Percentiles rank a stretch among this genome's conserved stretches.
Evolutionary conservation across 2,113 vertebrate species (phyloP).

Genomic region (Prionailurus bengalensis): DNA sequence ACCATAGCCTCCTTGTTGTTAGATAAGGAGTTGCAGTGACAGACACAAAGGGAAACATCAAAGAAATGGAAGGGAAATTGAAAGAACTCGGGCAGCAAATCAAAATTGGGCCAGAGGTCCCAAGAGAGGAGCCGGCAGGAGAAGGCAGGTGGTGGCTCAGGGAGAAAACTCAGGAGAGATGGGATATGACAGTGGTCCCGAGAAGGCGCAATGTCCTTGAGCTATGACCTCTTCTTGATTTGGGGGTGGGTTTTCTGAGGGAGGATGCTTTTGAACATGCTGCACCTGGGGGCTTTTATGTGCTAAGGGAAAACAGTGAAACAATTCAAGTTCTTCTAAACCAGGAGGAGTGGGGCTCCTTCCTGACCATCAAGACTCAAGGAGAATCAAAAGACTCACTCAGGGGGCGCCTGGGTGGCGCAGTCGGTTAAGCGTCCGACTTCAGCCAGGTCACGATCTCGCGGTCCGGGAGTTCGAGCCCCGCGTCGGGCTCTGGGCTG

Average conservation of each 20-base stretch:
- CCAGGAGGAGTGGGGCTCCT: neutral
- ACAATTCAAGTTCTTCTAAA: neutral
- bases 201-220: neutral
- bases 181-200: fast-evolving
- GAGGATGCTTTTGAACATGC: neutral
- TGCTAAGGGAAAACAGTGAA: neutral
- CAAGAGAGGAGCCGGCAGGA: neutral
- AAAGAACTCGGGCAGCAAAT: neutral
- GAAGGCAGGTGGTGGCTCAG: neutral
- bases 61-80: neutral
- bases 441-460: no score
- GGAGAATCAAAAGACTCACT: neutral
- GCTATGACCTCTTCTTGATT: neutral
- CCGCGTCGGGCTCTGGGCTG: no score
- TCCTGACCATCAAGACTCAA: neutral
- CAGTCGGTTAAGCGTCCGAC: no score
- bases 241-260: neutral
- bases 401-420: no score
- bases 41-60: neutral
- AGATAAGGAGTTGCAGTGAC: neutral
- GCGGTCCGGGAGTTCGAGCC: no score
- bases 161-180: neutral
- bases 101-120: neutral
- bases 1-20: neutral
- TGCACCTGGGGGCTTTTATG: neutral